Evolutionary conservation across 2,888 invertebrate species (phyloP).

Genomic region (Epistrophe eligans): DNA sequence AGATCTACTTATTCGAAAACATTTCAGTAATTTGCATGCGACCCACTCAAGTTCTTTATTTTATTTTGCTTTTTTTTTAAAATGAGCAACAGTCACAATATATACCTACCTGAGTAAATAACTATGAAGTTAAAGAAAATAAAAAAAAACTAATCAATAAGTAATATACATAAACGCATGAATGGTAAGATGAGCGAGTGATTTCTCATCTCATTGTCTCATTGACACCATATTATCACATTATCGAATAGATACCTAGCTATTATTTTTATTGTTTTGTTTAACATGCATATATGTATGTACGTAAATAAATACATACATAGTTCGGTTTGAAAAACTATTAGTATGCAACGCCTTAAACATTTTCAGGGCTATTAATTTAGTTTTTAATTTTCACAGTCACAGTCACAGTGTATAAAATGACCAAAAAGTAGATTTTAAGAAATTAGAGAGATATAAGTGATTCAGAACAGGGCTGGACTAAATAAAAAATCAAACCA

Average conservation of each 20-base stretch:
- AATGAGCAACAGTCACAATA: neutral
- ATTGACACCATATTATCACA: constrained; percentile 2
- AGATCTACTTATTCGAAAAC: neutral
- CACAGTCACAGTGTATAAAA: constrained; percentile 21
- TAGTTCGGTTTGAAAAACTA: constrained; percentile 35
- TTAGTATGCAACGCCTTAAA: constrained; percentile 27
- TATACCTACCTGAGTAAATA: neutral
- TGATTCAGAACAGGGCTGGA: neutral
- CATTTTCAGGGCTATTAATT: neutral
- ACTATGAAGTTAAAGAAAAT: neutral
- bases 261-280: neutral
- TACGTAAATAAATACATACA: neutral
- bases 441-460: neutral
- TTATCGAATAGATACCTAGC: neutral
- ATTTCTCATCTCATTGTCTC: neutral
- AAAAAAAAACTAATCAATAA: neutral
- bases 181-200: constrained; percentile 17
- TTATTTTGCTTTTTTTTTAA: neutral
- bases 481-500: neutral
- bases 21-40: neutral
- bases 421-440: constrained; percentile 17
- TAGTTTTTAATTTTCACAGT: neutral
- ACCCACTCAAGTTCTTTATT: neutral
- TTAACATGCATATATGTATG: too few relatives aligned
- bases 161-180: constrained; percentile 3